Conservation (phyloP, 2,797 vertebrate genomes). For the Danio kyathit region DNA sequence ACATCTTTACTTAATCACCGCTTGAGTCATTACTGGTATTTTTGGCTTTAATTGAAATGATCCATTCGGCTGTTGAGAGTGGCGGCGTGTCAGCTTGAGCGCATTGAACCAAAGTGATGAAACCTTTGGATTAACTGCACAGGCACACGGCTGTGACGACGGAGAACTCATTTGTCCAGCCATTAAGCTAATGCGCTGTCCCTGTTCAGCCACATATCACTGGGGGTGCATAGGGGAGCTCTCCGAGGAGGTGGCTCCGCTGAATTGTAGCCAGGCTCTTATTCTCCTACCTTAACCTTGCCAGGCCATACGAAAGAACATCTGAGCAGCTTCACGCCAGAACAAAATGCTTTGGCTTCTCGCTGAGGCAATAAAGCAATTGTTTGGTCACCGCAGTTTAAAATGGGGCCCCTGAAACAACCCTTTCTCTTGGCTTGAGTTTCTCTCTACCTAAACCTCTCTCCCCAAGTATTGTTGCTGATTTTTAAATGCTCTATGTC, state of each 20-base stretch:
- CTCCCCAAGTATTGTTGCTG: slow-evolving; percentile 49
- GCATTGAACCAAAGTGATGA: slow-evolving; percentile 52
- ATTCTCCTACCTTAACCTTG: slow-evolving; percentile 44
- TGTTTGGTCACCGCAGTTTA: slow-evolving; percentile 52
- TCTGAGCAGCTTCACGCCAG: slow-evolving; percentile 40
- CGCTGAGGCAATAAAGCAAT: slow-evolving; percentile 57
- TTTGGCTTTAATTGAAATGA: slow-evolving; percentile 69
- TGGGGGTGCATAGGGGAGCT: slow-evolving; percentile 29
- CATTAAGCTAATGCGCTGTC: slow-evolving; percentile 52
- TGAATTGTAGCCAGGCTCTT: slow-evolving; percentile 49
- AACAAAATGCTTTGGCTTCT: slow-evolving; percentile 43
- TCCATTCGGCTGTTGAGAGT: slow-evolving; percentile 53
- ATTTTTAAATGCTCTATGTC: slow-evolving; percentile 64
- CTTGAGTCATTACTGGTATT: slow-evolving; percentile 63
- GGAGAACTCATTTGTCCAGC: slow-evolving; percentile 52
- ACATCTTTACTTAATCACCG: slow-evolving; percentile 64
- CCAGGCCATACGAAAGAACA: slow-evolving; percentile 47
- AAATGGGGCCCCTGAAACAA: slow-evolving; percentile 52
- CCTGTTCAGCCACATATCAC: slow-evolving; percentile 48
- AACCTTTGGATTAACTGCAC: slow-evolving; percentile 48
- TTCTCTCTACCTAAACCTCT: slow-evolving; percentile 43
- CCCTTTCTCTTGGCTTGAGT: slow-evolving; percentile 49
- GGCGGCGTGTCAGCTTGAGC: slow-evolving; percentile 51
- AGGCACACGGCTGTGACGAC: slow-evolving; percentile 38
- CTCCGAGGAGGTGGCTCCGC: slow-evolving; percentile 34